Evolutionary conservation across 2,113 vertebrate species (phyloP).

Genomic region (Ardeotis arabs): DNA sequence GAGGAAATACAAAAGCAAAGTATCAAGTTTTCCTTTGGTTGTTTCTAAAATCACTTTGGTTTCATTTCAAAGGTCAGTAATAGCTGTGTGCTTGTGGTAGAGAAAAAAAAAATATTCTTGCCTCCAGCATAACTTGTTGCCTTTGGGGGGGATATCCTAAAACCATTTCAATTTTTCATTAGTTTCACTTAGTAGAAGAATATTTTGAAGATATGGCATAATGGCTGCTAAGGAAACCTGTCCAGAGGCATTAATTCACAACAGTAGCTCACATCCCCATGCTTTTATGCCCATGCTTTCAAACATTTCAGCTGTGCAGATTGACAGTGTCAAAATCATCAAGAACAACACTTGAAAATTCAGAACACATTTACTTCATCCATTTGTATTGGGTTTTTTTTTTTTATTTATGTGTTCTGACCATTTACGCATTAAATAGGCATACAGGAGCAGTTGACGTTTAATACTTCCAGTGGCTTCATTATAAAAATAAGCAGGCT

Average conservation of each 20-base stretch:
- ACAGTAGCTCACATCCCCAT: background rate
- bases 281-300: conserved; percentile 18
- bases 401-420: background rate
- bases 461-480: background rate
- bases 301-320: conserved; percentile 9
- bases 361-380: background rate
- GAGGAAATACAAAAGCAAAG: background rate
- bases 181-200: background rate
- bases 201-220: background rate
- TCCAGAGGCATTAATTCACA: conserved; percentile 22
- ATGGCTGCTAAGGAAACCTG: background rate
- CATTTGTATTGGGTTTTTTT: background rate
- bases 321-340: conserved; percentile 6
- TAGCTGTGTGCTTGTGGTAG: background rate
- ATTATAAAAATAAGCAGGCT: background rate
- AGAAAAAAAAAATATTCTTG: background rate
- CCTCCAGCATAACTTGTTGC: background rate
- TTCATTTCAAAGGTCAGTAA: background rate
- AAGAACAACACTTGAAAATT: background rate
- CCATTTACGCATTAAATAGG: background rate
- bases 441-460: background rate
- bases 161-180: conserved; percentile 1
- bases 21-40: background rate
- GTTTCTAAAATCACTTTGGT: background rate
- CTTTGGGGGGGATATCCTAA: background rate